A percentile compares a stretch with the other conserved stretches of the same genome.
These are phyloP conservation scores for Atethmia centrago DNA, from an alignment of 2,888 invertebrate species.

Conservation along the genomic window DNA sequence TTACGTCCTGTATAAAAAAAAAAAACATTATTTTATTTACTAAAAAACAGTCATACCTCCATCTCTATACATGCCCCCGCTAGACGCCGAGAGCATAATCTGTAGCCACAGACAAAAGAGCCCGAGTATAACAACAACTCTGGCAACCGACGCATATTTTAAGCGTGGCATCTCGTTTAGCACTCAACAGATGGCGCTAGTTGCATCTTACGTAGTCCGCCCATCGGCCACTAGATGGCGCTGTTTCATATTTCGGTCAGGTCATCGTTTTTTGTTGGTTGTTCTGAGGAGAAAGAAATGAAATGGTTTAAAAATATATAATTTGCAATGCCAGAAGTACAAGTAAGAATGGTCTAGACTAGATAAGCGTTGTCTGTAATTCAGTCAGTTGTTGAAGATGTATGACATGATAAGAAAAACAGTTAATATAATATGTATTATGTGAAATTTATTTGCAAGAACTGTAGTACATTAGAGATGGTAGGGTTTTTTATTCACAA, in stretches of 20 bases:
- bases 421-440: too few relatives aligned
- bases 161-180: conserved; percentile 86
- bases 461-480: too few relatives aligned
- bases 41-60: conserved; percentile 70
- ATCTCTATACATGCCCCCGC: conserved; percentile 80
- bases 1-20: not conserved
- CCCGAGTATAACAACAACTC: conserved; percentile 83
- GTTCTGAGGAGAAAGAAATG: conserved; percentile 44
- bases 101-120: conserved; percentile 87
- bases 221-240: conserved; percentile 68
- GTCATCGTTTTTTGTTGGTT: conserved; percentile 39
- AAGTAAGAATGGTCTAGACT: not conserved
- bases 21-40: too few relatives aligned
- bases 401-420: too few relatives aligned
- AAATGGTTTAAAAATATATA: not conserved
- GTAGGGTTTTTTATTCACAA: too few relatives aligned
- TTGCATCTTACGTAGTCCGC: conserved; percentile 68
- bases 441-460: too few relatives aligned
- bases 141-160: conserved; percentile 85
- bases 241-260: conserved; percentile 53
- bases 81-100: conserved; percentile 85
- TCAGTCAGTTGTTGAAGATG: not conserved
- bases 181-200: conserved; percentile 70
- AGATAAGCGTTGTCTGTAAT: not conserved
- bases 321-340: not conserved